phyloP scores from a whole-genome alignment of 2,888 invertebrate species.

The Scaptomyza polygonia region DNA sequence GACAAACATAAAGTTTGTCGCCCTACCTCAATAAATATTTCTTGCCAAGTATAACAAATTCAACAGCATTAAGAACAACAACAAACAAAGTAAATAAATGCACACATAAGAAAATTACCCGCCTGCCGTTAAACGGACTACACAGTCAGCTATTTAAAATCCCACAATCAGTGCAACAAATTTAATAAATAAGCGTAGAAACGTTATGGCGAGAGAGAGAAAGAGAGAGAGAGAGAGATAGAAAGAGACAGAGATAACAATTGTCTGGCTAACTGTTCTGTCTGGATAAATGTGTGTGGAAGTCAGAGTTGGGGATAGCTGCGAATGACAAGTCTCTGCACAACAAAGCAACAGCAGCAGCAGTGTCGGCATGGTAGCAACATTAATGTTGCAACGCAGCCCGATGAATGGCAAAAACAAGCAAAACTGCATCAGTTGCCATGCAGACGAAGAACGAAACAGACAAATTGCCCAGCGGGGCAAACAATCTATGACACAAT shows the following conservation, averaged over 20 bases:
- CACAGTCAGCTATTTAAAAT: constrained; percentile 43
- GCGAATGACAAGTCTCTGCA: constrained; percentile 68
- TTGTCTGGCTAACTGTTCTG: constrained; percentile 34
- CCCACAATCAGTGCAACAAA: constrained; percentile 52
- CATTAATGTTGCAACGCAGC: constrained; percentile 58
- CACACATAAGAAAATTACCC: constrained; percentile 55
- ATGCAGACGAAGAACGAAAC: constrained; percentile 46
- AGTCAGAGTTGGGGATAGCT: constrained; percentile 11
- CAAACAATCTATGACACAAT: background rate
- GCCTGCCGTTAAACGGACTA: constrained; percentile 38
- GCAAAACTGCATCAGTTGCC: constrained; percentile 34
- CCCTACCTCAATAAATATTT: constrained; percentile 41
- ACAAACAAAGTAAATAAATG: constrained; percentile 59
- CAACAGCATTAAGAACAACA: constrained; percentile 14
- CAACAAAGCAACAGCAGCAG: constrained; percentile 3
- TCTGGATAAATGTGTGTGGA: constrained; percentile 29
- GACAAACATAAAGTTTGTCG: constrained; percentile 16
- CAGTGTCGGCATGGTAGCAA: constrained; percentile 59
- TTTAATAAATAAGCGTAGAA: constrained; percentile 50
- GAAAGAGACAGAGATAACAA: constrained; percentile 18
- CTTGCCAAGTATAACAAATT: constrained; percentile 11
- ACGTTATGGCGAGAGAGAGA: constrained; percentile 4
- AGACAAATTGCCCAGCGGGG: constrained; percentile 31
- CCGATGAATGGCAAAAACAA: constrained; percentile 2
- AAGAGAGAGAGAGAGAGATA: constrained; percentile 1